Evolutionary conservation across 1,140 invertebrate species (phyloP).

Genomic region (Eriocheir sinensis): DNA sequence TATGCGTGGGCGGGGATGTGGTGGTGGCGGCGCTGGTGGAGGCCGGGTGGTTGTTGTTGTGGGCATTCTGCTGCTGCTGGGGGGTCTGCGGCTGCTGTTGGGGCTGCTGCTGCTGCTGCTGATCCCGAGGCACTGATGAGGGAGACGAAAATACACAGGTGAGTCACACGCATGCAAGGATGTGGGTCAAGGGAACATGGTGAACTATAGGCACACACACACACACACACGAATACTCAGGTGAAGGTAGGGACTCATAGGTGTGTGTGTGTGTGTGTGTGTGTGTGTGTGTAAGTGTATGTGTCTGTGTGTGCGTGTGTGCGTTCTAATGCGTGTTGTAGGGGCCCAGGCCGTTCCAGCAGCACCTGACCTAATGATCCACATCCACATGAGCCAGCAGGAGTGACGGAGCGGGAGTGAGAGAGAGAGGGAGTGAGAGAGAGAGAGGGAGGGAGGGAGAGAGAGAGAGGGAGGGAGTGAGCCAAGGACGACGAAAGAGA

Average conservation of each 20-base stretch:
- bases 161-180: background rate
- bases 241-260: background rate
- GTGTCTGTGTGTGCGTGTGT: conserved; percentile 10
- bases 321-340: background rate
- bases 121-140: background rate
- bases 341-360: background rate
- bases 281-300: conserved; percentile 27
- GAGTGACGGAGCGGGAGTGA: background rate
- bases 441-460: background rate
- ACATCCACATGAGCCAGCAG: background rate
- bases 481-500: conserved; percentile 26
- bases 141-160: background rate
- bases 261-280: conserved; percentile 52
- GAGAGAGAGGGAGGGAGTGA: conserved; percentile 14
- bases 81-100: background rate
- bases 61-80: background rate
- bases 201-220: background rate
- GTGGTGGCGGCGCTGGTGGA: background rate
- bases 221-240: background rate
- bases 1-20: background rate
- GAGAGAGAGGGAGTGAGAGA: background rate
- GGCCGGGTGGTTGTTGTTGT: background rate
- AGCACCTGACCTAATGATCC: background rate
- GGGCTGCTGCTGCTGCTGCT: background rate
- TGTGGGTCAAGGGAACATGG: background rate